Evolutionary conservation across 2,797 vertebrate species (phyloP).

Genomic region (Lerista edwardsae): DNA sequence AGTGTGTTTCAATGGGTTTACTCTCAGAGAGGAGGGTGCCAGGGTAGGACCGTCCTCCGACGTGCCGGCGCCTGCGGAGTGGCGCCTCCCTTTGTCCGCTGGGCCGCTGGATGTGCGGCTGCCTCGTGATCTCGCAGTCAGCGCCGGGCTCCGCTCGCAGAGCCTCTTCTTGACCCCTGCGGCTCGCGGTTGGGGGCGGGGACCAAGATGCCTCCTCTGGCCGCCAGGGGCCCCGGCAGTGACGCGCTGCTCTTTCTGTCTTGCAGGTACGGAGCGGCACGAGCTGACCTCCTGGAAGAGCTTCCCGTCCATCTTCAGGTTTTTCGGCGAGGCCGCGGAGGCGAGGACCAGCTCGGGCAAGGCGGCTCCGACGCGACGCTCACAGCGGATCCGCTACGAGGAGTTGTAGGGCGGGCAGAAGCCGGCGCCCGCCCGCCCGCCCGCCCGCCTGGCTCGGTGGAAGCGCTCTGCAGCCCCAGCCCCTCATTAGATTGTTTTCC

Average conservation of each 20-base stretch:
- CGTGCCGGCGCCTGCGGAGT: too few species aligned
- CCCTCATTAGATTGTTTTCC: slow-evolving; percentile 86
- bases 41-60: too few species aligned
- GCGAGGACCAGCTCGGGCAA: slow-evolving; percentile 80
- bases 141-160: neutral
- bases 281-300: slow-evolving; percentile 97
- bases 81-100: neutral
- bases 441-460: slow-evolving; percentile 31
- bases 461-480: slow-evolving; percentile 65
- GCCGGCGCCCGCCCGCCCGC: slow-evolving; percentile 16
- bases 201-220: rapidly evolving
- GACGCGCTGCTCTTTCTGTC: slow-evolving; percentile 17
- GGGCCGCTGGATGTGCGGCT: neutral
- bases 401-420: slow-evolving; percentile 70
- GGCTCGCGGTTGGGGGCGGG: neutral
- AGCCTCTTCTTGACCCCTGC: neutral
- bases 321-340: slow-evolving; percentile 85
- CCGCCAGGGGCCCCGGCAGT: neutral
- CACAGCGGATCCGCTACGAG: slow-evolving; percentile 89
- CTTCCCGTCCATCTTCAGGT: slow-evolving; percentile 92
- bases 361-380: slow-evolving; percentile 83
- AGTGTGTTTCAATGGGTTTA: too few species aligned
- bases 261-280: slow-evolving; percentile 92
- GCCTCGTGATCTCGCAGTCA: neutral
- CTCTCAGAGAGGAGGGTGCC: neutral